phyloP scores from a whole-genome alignment of 37 sponge, comb jelly and placozoan genomes.

The Eunapius fragilis region DNA sequence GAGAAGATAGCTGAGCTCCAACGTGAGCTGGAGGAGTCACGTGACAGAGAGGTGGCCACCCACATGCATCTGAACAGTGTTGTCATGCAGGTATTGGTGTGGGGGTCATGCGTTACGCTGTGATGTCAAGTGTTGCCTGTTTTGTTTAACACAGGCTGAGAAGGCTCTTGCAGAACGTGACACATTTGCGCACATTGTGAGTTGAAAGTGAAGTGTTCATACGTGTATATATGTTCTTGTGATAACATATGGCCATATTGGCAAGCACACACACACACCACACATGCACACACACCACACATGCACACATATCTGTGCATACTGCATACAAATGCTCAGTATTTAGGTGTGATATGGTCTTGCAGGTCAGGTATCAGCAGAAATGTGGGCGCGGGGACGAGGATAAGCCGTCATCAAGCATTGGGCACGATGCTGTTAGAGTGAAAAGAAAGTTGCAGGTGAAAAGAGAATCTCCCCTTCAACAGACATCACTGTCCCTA shows the following conservation, averaged over 20 bases:
- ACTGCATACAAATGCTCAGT: background rate
- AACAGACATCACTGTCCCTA: too few relatives aligned
- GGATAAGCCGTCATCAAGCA: background rate
- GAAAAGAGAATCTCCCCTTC: too few relatives aligned
- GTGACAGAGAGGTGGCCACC: slow-evolving; percentile 36
- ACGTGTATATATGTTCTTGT: too few relatives aligned
- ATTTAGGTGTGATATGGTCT: background rate
- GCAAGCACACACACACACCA: background rate
- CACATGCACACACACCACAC: background rate
- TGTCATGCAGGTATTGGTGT: slow-evolving; percentile 22
- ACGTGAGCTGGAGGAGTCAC: slow-evolving; percentile 47
- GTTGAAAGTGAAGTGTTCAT: background rate
- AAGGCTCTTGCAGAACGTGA: slow-evolving; percentile 57
- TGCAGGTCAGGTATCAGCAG: background rate
- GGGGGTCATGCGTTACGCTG: too few relatives aligned
- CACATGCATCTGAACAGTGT: slow-evolving; percentile 43
- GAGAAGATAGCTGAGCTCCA: slow-evolving; percentile 24
- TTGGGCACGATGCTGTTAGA: background rate
- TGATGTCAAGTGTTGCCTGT: background rate
- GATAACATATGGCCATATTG: too few relatives aligned
- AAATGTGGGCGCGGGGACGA: background rate
- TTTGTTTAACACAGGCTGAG: slow-evolving; percentile 11
- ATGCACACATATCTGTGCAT: too few relatives aligned
- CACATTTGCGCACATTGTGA: slow-evolving; percentile 51
- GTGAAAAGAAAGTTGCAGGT: background rate